A percentile compares a stretch with the other conserved stretches of the same genome.
These are phyloP conservation scores for Hermetia illucens DNA, from an alignment of 1,140 invertebrate genomes.

Conservation along the genomic window DNA sequence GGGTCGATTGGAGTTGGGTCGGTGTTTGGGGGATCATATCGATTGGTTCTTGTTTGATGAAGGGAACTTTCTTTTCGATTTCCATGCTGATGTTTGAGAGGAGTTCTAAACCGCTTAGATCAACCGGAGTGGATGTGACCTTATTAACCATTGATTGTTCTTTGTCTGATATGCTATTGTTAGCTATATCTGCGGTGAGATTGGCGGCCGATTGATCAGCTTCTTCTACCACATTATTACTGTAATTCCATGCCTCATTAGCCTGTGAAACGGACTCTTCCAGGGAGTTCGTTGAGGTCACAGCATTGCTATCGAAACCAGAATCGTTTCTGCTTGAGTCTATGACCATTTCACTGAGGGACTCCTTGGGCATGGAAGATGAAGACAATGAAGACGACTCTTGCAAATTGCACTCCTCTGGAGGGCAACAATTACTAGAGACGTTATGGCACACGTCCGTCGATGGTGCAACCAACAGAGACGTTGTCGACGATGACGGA, in stretches of 20 bases:
- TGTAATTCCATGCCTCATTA: background rate
- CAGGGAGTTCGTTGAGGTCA: background rate
- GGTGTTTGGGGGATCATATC: too few species aligned
- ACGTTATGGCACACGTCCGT: conserved; percentile 9
- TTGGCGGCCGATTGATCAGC: background rate
- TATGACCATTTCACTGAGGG: too few species aligned
- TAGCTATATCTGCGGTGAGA: background rate
- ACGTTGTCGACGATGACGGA: too few species aligned
- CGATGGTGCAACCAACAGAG: too few species aligned
- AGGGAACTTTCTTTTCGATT: conserved; percentile 35
- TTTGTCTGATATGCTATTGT: conserved; percentile 8
- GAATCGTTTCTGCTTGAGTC: background rate
- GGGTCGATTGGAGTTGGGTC: too few species aligned
- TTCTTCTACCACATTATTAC: background rate
- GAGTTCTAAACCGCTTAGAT: conserved; percentile 65
- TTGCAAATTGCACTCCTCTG: background rate
- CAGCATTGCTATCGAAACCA: background rate
- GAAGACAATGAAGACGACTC: too few species aligned
- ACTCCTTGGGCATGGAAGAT: too few species aligned
- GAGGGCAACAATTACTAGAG: too few species aligned
- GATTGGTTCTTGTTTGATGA: conserved; percentile 26
- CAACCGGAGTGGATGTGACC: conserved; percentile 30
- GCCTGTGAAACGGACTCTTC: background rate
- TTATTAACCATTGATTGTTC: conserved; percentile 14
- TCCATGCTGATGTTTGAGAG: conserved; percentile 64